A percentile compares a stretch with the other conserved stretches of the same genome.
Conservation (phyloP, 2,113 vertebrate species). For the Syrmaticus mikado region DNA sequence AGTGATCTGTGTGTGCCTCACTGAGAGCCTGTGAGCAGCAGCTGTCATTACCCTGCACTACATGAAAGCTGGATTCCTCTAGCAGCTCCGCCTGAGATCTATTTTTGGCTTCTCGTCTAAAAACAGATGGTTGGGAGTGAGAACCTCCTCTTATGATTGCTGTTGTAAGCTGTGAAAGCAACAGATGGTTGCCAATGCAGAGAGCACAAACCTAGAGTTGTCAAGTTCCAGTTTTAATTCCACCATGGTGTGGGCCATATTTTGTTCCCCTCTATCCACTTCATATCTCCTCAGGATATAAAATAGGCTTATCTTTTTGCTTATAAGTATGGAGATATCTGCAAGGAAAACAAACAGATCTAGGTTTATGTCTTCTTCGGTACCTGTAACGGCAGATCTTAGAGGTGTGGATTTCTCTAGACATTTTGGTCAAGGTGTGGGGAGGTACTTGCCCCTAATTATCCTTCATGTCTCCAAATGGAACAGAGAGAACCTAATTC, state of each 20-base stretch:
- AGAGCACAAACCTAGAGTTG: constrained; percentile 44
- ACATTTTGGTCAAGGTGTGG: background rate
- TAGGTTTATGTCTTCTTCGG: background rate
- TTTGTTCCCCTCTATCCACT: background rate
- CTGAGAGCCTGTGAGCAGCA: background rate
- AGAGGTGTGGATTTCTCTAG: background rate
- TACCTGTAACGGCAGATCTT: background rate
- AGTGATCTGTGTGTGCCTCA: background rate
- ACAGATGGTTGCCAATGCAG: constrained; percentile 67
- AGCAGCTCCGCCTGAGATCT: constrained; percentile 61
- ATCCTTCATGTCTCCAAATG: background rate
- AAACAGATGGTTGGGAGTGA: constrained; percentile 77
- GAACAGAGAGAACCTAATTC: background rate
- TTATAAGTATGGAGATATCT: background rate
- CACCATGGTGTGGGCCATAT: constrained; percentile 8
- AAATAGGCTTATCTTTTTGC: background rate
- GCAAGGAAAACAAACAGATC: background rate
- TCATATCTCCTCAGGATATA: background rate
- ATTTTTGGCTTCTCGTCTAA: constrained; percentile 75
- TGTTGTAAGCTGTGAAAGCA: constrained; percentile 61
- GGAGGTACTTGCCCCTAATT: background rate
- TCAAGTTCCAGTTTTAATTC: constrained; percentile 25
- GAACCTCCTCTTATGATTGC: constrained; percentile 51
- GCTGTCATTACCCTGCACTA: constrained; percentile 39
- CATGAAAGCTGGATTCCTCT: constrained; percentile 52